Conservation (phyloP, 2,888 invertebrate species). For the Amiota mariae region DNA sequence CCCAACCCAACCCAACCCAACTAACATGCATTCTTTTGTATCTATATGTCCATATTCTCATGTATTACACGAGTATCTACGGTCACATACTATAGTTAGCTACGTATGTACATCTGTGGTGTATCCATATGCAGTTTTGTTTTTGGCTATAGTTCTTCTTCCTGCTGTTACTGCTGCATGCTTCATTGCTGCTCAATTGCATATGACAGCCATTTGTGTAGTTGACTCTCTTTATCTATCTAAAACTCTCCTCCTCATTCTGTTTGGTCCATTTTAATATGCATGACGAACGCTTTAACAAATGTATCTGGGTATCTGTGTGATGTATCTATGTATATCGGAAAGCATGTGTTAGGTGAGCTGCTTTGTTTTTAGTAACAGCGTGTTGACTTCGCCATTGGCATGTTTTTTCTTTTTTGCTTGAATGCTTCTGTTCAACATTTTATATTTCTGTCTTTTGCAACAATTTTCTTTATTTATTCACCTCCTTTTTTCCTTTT, state of each 20-base stretch:
- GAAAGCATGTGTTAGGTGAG: background rate
- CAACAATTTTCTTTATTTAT: background rate
- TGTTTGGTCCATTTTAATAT: background rate
- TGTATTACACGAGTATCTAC: background rate
- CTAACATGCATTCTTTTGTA: background rate
- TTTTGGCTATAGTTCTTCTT: background rate
- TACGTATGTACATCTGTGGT: background rate
- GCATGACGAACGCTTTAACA: background rate
- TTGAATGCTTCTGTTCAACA: background rate
- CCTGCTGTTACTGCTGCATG: slow-evolving; percentile 3
- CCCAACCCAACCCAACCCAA: too few species aligned
- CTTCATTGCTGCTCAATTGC: slow-evolving; percentile 24
- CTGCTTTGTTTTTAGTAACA: background rate
- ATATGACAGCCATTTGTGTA: slow-evolving; percentile 20
- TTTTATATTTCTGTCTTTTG: background rate
- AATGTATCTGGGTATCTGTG: background rate
- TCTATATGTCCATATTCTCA: background rate
- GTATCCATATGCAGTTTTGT: background rate
- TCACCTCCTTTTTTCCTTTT: too few species aligned
- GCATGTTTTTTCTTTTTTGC: background rate
- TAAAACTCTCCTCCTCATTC: too few species aligned
- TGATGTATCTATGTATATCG: background rate
- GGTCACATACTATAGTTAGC: background rate
- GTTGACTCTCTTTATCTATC: background rate
- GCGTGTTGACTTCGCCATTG: slow-evolving; percentile 18